Percentiles rank a stretch among this genome's conserved stretches.
phyloP scores from a whole-genome alignment of 2,888 invertebrate genomes.

The Lepidonotus clava region DNA sequence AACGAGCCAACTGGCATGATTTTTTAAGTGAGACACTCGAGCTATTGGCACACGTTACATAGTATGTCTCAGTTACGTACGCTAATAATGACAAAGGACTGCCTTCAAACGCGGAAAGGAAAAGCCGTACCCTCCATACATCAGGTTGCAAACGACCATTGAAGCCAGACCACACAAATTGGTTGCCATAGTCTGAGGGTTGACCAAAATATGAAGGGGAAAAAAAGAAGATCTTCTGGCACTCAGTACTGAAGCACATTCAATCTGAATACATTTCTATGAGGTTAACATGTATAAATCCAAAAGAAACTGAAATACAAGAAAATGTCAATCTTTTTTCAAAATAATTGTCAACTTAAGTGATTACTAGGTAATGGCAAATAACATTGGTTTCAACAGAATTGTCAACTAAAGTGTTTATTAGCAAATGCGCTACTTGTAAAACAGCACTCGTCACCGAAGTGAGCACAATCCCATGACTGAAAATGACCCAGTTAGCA shows the following conservation, averaged over 20 bases:
- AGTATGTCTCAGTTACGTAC: not conserved
- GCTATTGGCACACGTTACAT: too few relatives aligned
- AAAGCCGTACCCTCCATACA: not conserved
- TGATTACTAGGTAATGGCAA: not conserved
- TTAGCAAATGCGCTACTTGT: too few relatives aligned
- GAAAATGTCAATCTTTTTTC: not conserved
- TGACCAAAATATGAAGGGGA: not conserved
- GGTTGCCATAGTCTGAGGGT: not conserved
- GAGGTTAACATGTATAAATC: not conserved
- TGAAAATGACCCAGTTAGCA: conserved; percentile 35
- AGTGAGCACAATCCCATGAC: conserved; percentile 29
- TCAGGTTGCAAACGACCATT: not conserved
- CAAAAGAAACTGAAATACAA: not conserved
- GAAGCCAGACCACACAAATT: not conserved
- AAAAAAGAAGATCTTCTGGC: conserved; percentile 5
- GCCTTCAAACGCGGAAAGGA: not conserved
- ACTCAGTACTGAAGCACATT: not conserved
- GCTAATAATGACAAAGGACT: not conserved
- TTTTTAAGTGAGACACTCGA: too few relatives aligned
- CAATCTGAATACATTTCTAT: not conserved
- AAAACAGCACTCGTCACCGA: not conserved
- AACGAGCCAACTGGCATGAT: too few relatives aligned
- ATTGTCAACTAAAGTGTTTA: too few relatives aligned
- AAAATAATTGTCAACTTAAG: not conserved
- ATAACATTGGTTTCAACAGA: too few relatives aligned